These are phyloP conservation scores for Bicyclus anynana DNA, from an alignment of 1,140 invertebrate genomes.

Conservation along the genomic window DNA sequence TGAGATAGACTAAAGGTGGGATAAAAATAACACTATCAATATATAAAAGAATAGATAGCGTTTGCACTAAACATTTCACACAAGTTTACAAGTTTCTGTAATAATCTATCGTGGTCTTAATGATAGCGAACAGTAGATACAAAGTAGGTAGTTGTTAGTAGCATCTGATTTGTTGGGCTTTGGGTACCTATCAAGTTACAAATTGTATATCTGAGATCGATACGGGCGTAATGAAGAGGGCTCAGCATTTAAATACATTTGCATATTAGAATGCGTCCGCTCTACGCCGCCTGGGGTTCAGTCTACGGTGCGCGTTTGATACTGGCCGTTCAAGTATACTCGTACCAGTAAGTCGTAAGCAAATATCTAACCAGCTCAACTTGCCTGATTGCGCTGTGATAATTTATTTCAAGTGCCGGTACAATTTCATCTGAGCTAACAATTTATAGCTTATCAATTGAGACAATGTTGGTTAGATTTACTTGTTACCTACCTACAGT, in stretches of 20 bases:
- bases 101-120: constrained; percentile 17
- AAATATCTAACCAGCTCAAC: constrained; percentile 4
- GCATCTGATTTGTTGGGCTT: constrained; percentile 59
- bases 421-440: not conserved
- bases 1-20: too few species aligned
- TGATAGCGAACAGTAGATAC: constrained; percentile 17
- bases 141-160: constrained; percentile 36
- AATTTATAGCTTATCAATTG: not conserved
- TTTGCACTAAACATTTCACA: too few species aligned
- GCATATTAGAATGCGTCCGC: constrained; percentile 73
- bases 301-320: constrained; percentile 16
- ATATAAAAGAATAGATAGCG: too few species aligned
- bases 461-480: not conserved
- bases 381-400: constrained; percentile 2
- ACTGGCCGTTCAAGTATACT: not conserved
- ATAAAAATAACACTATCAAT: too few species aligned
- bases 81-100: too few species aligned
- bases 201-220: constrained; percentile 76
- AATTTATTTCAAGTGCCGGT: not conserved
- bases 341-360: constrained; percentile 2
- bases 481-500: too few species aligned
- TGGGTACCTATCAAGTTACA: constrained; percentile 68
- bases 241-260: constrained; percentile 76
- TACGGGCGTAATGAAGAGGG: constrained; percentile 73
- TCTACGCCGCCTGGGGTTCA: constrained; percentile 41